Conservation (phyloP, 2,888 invertebrate species). For the Spilosoma lubricipeda region DNA sequence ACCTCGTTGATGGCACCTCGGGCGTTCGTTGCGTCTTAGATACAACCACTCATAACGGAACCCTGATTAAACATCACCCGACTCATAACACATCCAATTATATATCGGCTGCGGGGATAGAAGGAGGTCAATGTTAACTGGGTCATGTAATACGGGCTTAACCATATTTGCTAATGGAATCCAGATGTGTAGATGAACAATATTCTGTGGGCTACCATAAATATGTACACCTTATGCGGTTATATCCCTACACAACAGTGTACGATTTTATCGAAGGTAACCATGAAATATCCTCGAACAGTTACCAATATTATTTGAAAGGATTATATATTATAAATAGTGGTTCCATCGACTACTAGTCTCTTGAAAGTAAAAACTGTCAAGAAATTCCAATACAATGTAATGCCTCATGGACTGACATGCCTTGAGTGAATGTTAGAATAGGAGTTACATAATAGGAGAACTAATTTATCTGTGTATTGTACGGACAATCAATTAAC, state of each 20-base stretch:
- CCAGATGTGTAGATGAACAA: slow-evolving; percentile 80
- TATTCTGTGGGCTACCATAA: slow-evolving; percentile 73
- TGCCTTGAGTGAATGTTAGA: no score
- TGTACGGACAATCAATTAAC: no score
- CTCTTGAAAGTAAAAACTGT: neutral
- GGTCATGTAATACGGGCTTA: slow-evolving; percentile 69
- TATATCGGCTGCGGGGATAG: slow-evolving; percentile 49
- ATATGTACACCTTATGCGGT: slow-evolving; percentile 59
- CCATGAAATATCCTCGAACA: slow-evolving; percentile 15
- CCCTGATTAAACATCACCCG: slow-evolving; percentile 72
- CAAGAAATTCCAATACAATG: neutral
- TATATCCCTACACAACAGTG: slow-evolving; percentile 18
- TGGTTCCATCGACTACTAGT: neutral
- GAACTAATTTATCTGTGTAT: no score
- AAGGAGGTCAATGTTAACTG: slow-evolving; percentile 60
- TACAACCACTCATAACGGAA: slow-evolving; percentile 69
- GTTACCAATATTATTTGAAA: slow-evolving; percentile 17
- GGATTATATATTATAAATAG: neutral
- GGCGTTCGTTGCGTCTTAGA: slow-evolving; percentile 81
- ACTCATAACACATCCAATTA: slow-evolving; percentile 66
- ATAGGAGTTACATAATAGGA: no score
- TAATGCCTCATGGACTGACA: no score
- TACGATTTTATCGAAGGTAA: slow-evolving; percentile 40
- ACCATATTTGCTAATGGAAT: slow-evolving; percentile 84
- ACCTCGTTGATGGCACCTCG: slow-evolving; percentile 79